phyloP scores from a whole-genome alignment of 2,113 vertebrate species.

The Cynocephalus volans region DNA sequence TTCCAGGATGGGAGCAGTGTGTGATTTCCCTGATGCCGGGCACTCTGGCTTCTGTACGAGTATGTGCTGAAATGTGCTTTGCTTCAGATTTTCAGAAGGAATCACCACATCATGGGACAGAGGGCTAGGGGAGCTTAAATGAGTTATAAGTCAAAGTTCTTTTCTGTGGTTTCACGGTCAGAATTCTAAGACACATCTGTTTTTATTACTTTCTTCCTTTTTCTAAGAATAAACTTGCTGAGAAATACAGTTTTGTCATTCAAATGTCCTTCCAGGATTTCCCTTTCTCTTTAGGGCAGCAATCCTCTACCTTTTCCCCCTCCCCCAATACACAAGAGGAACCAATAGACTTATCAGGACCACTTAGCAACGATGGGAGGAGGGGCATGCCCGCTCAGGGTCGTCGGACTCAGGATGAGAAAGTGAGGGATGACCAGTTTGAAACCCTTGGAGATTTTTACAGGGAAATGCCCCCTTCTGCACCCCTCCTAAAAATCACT shows the following conservation, averaged over 20 bases:
- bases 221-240: not conserved
- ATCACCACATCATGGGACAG: constrained; percentile 27
- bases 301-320: not conserved
- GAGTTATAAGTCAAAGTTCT: constrained; percentile 52
- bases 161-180: constrained; percentile 28
- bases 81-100: constrained; percentile 51
- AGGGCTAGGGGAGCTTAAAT: constrained; percentile 50
- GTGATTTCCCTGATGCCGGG: not conserved
- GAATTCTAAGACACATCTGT: not conserved
- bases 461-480: not conserved
- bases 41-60: rapidly evolving
- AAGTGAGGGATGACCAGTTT: not conserved
- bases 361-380: not conserved
- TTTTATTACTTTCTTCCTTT: not conserved
- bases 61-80: not conserved
- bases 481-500: not conserved
- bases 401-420: not conserved
- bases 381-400: not conserved
- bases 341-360: not conserved
- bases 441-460: constrained; percentile 2
- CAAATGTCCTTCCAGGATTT: not conserved
- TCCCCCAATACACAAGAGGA: not conserved
- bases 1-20: not conserved
- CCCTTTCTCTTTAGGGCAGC: not conserved
- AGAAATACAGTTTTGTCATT: constrained; percentile 52